Conservation (phyloP, 2,113 vertebrate genomes). For the Scartelaos histophorus region DNA sequence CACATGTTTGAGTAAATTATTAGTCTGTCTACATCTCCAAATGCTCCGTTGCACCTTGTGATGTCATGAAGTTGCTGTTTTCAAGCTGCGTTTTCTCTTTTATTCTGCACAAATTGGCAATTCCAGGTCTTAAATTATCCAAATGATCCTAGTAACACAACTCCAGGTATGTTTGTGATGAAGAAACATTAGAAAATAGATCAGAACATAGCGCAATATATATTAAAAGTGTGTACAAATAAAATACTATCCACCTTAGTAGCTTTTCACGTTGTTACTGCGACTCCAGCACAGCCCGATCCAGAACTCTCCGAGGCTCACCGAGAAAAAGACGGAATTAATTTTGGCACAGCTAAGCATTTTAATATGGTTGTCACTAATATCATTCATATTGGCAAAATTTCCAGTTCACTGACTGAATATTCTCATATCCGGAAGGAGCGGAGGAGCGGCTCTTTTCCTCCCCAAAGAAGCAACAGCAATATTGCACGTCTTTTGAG, state of each 20-base stretch:
- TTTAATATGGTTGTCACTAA: conserved; percentile 63
- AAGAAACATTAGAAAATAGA: no score
- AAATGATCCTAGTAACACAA: no score
- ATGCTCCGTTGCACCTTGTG: no score
- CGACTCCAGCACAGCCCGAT: background rate
- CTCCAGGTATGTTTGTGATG: no score
- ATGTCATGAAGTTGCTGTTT: no score
- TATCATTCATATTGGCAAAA: conserved; percentile 64
- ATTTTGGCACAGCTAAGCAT: conserved; percentile 51
- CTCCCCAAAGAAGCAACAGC: conserved; percentile 56
- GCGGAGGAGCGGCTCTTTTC: conserved; percentile 18
- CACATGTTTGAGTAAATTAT: no score
- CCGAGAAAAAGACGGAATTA: conserved; percentile 39
- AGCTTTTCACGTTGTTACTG: background rate
- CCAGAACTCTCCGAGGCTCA: conserved; percentile 28
- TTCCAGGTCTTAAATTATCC: no score
- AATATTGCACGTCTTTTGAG: conserved; percentile 70
- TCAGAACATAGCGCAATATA: no score
- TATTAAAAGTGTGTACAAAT: background rate
- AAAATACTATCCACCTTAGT: background rate
- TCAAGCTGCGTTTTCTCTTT: no score
- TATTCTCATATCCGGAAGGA: conserved; percentile 69
- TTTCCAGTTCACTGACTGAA: conserved; percentile 57
- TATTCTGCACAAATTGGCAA: no score
- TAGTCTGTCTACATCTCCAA: no score